phyloP scores from a whole-genome alignment of 2,797 vertebrate species.

The Gymnothorax javanicus region DNA sequence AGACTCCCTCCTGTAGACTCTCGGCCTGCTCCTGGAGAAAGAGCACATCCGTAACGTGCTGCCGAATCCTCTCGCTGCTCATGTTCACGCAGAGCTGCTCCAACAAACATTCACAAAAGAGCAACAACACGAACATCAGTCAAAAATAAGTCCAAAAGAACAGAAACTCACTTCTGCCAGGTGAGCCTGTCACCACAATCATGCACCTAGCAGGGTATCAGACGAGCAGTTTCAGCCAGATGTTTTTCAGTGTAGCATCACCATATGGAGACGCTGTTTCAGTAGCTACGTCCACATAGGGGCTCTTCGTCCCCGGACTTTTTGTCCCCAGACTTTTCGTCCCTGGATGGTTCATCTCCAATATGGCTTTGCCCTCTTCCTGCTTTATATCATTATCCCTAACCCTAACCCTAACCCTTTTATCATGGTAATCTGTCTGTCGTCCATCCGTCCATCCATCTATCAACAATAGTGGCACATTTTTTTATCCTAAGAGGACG shows the following conservation, averaged over 20 bases:
- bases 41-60: slow-evolving; percentile 87
- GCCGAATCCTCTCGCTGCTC: slow-evolving; percentile 91
- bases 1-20: slow-evolving; percentile 89
- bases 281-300: neutral
- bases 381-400: slow-evolving; percentile 67
- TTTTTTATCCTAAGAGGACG: too few relatives aligned
- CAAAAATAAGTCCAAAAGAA: neutral
- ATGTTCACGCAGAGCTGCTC: slow-evolving; percentile 92
- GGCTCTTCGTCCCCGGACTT: neutral
- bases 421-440: neutral
- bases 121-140: neutral
- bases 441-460: too few relatives aligned
- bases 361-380: neutral
- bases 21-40: slow-evolving; percentile 92
- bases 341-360: too few relatives aligned
- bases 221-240: neutral
- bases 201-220: neutral
- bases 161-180: neutral
- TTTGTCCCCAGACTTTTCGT: too few relatives aligned
- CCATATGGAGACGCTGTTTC: neutral
- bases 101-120: neutral
- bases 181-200: neutral
- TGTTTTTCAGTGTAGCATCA: neutral
- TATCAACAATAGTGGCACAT: too few relatives aligned
- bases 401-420: slow-evolving; percentile 11